Conservation (phyloP, 2,797 vertebrate species). For the Betta splendens region DNA sequence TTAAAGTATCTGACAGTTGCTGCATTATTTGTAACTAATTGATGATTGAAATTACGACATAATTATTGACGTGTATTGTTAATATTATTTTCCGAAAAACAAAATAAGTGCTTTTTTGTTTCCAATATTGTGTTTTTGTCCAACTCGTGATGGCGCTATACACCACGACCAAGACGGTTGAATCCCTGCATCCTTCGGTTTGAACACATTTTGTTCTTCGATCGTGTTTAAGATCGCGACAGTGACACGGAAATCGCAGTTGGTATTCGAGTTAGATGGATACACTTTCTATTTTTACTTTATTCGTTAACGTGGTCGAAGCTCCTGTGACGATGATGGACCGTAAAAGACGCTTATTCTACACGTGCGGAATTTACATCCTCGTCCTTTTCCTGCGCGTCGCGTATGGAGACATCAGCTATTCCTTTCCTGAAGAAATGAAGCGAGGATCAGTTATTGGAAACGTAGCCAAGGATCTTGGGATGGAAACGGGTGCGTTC, state of each 20-base stretch:
- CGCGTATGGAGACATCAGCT: conserved; percentile 54
- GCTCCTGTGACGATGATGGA: not conserved
- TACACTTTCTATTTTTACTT: not conserved
- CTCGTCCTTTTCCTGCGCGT: conserved; percentile 2
- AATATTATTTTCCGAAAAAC: no score
- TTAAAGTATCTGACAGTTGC: no score
- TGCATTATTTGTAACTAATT: no score
- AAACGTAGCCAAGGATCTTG: conserved; percentile 69
- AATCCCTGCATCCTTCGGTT: not conserved
- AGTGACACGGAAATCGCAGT: accelerated
- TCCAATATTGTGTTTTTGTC: no score
- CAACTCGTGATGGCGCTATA: conserved; percentile 67
- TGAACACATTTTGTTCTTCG: not conserved
- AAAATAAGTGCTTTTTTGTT: no score
- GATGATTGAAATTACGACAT: no score
- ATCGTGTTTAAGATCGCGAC: not conserved
- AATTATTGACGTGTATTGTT: no score
- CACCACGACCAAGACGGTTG: conserved; percentile 11
- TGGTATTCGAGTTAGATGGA: not conserved
- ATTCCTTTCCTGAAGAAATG: conserved; percentile 55
- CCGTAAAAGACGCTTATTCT: not conserved
- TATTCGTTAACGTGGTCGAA: not conserved
- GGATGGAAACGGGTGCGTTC: conserved; percentile 27
- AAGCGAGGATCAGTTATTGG: conserved; percentile 59
- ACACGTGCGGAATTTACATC: not conserved